Evolutionary conservation across 2,888 invertebrate species (phyloP), one percentile per base, ranked within the genome.

Genomic region (Tetanocera ferruginea): DNA sequence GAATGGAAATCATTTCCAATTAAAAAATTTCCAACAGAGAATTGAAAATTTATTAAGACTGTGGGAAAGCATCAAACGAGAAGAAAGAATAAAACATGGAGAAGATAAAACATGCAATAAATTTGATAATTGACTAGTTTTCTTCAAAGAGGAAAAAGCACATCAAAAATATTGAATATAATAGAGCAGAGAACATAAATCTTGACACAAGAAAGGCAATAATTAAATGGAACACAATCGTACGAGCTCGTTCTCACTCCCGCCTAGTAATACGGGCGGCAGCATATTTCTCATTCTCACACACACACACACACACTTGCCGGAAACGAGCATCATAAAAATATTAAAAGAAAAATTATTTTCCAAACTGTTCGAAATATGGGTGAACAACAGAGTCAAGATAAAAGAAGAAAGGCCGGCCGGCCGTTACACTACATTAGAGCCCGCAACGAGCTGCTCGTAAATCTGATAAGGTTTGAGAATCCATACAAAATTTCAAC

Each of bases 51-150:
- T 43, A 43, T 43, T 43, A 43, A 43, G 11, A 23, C 17, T 34
- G 19, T 11, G 43, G 37, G 66, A 17, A 76, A 55, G 51, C 51
- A 51, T 49, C 64, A 51, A 64, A 14, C 3, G 72, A 62, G 2
- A 37, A 19, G 5, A 28, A 73, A 31, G 37, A 60, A 73, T 19
- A 43, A 43, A 37, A n/a, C 51, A 57, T 78, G 64, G 60, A 76
- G 64, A 78, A 73, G 78, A 71, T 77, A 67, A 81, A 74, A 76
- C 82, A 84, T 79, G 79, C 78, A 83, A 87, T 87, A 86, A 86
- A 87, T 86, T 87, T 85, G 83, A 86, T 86, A 85, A 86, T 86
- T 86, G 85, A 86, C 85, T 85, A 70, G 25, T 51, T 85, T 83
- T 81, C 78, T 60, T 76, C 70, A 62, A 76, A 25, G 49, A 49